Conservation (phyloP, 2,888 invertebrate genomes). For the Luperina nickerlii region DNA sequence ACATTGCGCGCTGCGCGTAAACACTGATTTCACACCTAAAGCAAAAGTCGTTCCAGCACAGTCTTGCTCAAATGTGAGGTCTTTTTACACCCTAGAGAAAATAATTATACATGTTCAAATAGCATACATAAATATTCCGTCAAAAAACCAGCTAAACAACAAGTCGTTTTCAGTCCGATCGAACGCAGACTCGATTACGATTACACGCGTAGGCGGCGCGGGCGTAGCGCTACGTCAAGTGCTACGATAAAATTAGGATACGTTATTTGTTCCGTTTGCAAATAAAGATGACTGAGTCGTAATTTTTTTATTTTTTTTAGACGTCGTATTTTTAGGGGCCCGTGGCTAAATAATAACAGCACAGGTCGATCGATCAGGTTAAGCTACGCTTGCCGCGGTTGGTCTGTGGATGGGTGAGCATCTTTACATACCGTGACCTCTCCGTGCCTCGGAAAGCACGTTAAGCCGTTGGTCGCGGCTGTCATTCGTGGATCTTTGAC, state of each 20-base stretch:
- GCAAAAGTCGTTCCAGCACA: neutral
- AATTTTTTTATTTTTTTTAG: too few relatives aligned
- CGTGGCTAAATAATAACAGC: too few relatives aligned
- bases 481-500: too few relatives aligned
- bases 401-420: too few relatives aligned
- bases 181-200: neutral
- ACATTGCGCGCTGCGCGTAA: neutral
- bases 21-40: neutral
- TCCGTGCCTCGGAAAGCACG: too few relatives aligned
- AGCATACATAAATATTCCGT: neutral
- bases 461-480: too few relatives aligned
- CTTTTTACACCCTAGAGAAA: neutral
- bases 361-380: too few relatives aligned
- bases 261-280: too few relatives aligned
- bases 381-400: too few relatives aligned
- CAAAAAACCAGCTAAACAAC: neutral
- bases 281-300: too few relatives aligned
- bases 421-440: too few relatives aligned
- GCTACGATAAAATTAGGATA: slow-evolving; percentile 21
- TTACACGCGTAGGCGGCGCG: slow-evolving; percentile 19
- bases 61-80: neutral
- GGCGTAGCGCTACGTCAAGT: slow-evolving; percentile 37
- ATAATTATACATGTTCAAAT: neutral
- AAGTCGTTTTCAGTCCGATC: neutral
- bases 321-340: too few relatives aligned